Conservation (phyloP, 2,797 vertebrate species). For the Melanogrammus aeglefinus region DNA sequence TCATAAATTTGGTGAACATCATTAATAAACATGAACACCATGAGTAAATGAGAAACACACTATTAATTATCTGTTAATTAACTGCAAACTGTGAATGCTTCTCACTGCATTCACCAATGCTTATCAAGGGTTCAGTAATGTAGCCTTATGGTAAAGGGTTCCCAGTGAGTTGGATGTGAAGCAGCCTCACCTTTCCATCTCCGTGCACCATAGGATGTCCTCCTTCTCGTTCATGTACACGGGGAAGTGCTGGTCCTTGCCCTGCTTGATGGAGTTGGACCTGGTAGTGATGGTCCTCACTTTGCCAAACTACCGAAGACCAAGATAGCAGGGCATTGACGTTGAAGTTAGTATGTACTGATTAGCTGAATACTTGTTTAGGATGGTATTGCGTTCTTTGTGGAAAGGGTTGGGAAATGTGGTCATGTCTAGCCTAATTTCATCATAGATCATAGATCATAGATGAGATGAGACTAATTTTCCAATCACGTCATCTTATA, state of each 20-base stretch:
- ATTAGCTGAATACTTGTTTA: neutral
- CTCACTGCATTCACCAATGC: too few species aligned
- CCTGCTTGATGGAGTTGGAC: conserved; percentile 98
- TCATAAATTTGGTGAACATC: too few species aligned
- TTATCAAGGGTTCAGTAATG: too few species aligned
- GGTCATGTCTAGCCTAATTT: neutral
- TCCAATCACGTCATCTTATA: neutral
- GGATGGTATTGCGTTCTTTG: neutral
- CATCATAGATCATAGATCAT: too few species aligned
- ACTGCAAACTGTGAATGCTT: too few species aligned
- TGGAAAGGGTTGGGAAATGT: neutral
- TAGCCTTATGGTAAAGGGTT: neutral
- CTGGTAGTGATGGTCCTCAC: conserved; percentile 98
- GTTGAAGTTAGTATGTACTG: neutral
- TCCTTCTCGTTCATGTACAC: conserved; percentile 99
- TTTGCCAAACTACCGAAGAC: conserved; percentile 85
- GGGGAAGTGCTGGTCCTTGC: conserved; percentile 98
- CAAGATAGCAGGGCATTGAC: neutral
- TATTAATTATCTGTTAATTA: too few species aligned
- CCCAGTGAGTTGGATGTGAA: neutral
- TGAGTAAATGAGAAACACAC: too few species aligned
- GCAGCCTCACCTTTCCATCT: conserved; percentile 90
- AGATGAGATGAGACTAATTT: neutral
- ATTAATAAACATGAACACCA: too few species aligned
- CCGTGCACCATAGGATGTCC: conserved; percentile 97